phyloP scores from a whole-genome alignment of 2,113 vertebrate genomes.

The Psephotus haematonotus region DNA sequence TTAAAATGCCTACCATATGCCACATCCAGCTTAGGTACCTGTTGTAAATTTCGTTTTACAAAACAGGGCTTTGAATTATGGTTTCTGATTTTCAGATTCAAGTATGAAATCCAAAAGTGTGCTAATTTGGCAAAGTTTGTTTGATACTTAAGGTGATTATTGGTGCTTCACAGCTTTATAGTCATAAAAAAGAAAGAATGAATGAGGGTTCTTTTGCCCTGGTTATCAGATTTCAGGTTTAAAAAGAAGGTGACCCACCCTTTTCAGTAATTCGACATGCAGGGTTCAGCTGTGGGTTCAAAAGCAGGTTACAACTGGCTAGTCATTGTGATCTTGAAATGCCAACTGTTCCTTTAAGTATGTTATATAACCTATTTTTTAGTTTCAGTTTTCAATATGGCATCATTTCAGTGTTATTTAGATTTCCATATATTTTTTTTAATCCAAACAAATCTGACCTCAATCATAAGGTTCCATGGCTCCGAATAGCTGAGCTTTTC shows the following conservation, averaged over 20 bases:
- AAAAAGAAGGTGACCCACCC: conserved; percentile 47
- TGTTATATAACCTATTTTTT: conserved; percentile 40
- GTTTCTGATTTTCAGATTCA: conserved; percentile 36
- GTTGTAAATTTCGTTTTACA: neutral
- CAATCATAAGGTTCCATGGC: conserved; percentile 31
- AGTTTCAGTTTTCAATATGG: conserved; percentile 30
- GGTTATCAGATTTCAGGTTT: conserved; percentile 65
- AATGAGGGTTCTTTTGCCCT: conserved; percentile 55
- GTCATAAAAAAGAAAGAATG: conserved; percentile 60
- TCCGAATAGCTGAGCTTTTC: conserved; percentile 45
- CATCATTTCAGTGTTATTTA: conserved; percentile 10
- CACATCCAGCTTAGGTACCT: neutral
- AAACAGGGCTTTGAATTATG: neutral
- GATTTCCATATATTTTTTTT: conserved; percentile 12
- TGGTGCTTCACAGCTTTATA: conserved; percentile 38
- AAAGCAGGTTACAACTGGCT: conserved; percentile 50
- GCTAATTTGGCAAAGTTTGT: conserved; percentile 39
- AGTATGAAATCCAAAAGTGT: conserved; percentile 28
- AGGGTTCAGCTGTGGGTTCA: conserved; percentile 50
- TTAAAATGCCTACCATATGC: neutral
- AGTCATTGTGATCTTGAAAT: conserved; percentile 48
- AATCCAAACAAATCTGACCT: conserved; percentile 49
- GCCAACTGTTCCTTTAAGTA: conserved; percentile 46
- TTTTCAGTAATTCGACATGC: conserved; percentile 41
- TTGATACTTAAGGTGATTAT: conserved; percentile 44